A percentile compares a stretch with the other conserved stretches of the same genome.
These are phyloP conservation scores for Carettochelys insculpta DNA, from an alignment of 2,113 vertebrate genomes.

Conservation along the genomic window DNA sequence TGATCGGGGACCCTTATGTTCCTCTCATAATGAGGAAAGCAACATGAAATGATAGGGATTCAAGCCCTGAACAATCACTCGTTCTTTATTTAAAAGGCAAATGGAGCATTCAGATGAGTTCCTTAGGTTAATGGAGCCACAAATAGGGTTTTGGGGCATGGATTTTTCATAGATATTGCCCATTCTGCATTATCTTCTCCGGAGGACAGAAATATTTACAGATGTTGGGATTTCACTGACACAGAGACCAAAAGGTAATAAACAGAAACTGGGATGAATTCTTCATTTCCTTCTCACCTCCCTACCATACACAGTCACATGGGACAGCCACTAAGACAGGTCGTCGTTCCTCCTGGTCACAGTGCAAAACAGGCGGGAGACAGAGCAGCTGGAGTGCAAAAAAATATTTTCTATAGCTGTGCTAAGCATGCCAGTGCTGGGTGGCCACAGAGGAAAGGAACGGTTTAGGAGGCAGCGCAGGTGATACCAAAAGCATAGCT, in stretches of 20 bases:
- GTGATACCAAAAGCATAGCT: not conserved
- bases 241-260: not conserved
- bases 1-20: conserved; percentile 56
- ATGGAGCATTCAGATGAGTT: conserved; percentile 51
- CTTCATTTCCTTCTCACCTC: not conserved
- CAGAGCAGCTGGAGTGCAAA: not conserved
- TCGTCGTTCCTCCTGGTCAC: not conserved
- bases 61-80: conserved; percentile 38
- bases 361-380: not conserved
- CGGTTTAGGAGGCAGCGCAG: not conserved
- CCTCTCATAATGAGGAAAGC: conserved; percentile 65
- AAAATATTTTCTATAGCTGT: not conserved
- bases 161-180: conserved; percentile 62
- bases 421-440: not conserved
- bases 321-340: not conserved
- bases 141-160: conserved; percentile 46
- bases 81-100: conserved; percentile 72
- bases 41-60: conserved; percentile 68
- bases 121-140: conserved; percentile 67
- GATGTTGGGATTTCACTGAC: conserved; percentile 23
- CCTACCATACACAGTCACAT: not conserved
- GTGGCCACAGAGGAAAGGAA: not conserved
- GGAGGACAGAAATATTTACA: conserved; percentile 51
- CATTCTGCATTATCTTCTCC: conserved; percentile 5
- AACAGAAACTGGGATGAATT: not conserved